A percentile compares a stretch with the other conserved stretches of the same genome.
Conservation (phyloP, 2,888 invertebrate genomes). For the Orchesella flavescens region DNA sequence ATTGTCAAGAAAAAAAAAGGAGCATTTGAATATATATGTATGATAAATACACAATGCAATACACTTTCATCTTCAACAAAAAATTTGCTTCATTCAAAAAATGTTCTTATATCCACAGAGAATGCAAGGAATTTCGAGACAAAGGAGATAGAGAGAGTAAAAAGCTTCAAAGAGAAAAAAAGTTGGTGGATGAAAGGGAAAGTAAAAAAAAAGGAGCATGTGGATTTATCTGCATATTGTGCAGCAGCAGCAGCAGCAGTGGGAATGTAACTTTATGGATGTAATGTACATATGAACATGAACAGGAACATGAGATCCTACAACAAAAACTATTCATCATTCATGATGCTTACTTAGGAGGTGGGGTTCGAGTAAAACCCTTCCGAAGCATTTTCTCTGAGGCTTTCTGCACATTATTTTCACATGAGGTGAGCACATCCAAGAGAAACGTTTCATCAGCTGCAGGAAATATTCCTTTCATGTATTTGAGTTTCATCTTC, state of each 20-base stretch:
- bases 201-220: neutral
- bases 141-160: too few relatives aligned
- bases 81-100: too few relatives aligned
- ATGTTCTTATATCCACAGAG: neutral
- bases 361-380: constrained; percentile 85
- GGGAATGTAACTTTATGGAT: neutral
- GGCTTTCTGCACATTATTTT: constrained; percentile 92
- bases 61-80: neutral
- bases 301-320: neutral
- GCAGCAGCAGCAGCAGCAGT: neutral
- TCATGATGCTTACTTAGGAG: constrained; percentile 74
- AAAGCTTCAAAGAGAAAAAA: constrained; percentile 44
- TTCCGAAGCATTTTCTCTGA: constrained; percentile 86
- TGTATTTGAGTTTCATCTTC: constrained; percentile 94
- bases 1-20: constrained; percentile 16
- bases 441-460: constrained; percentile 90
- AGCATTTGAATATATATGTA: constrained; percentile 26
- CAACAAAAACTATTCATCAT: constrained; percentile 50
- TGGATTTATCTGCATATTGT: constrained; percentile 14
- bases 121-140: constrained; percentile 3
- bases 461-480: constrained; percentile 92
- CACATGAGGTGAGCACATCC: constrained; percentile 85
- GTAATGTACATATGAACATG: constrained; percentile 18
- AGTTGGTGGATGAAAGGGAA: constrained; percentile 20
- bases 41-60: neutral